Evolutionary conservation across 2,797 vertebrate species (phyloP).

Genomic region (Chaunax sp.): DNA sequence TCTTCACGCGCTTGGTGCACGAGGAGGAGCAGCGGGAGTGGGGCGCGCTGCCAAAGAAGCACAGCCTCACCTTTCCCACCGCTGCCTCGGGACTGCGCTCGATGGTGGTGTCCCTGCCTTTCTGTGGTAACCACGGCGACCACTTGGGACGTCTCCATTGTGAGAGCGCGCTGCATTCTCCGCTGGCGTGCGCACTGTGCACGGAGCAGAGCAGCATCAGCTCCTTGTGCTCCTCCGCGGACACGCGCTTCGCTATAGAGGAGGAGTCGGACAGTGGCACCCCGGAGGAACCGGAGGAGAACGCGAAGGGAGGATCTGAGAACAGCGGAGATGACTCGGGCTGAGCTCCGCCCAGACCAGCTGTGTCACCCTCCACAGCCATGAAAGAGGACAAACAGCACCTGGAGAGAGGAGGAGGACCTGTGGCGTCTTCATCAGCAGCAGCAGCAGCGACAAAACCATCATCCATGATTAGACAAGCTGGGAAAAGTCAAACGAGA

Average conservation of each 20-base stretch:
- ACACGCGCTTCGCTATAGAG: constrained; percentile 90
- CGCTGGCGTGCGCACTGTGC: constrained; percentile 91
- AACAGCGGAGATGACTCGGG: constrained; percentile 81
- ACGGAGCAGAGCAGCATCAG: constrained; percentile 93
- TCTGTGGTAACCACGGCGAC: constrained; percentile 75
- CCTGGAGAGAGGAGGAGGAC: constrained; percentile 6
- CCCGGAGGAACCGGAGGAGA: constrained; percentile 83
- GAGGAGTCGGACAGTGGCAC: constrained; percentile 87
- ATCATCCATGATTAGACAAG: too few species aligned
- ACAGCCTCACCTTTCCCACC: constrained; percentile 76
- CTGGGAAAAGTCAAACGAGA: not conserved
- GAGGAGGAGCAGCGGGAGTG: constrained; percentile 92
- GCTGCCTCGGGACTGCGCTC: constrained; percentile 74
- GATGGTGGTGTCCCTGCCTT: constrained; percentile 83
- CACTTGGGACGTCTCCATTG: constrained; percentile 61
- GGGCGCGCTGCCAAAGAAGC: constrained; percentile 87
- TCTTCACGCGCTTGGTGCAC: constrained; percentile 89
- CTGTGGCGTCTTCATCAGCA: constrained; percentile 1
- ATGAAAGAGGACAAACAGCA: not conserved
- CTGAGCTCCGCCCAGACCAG: constrained; percentile 71
- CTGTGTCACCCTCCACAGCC: constrained; percentile 57
- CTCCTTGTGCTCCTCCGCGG: constrained; percentile 93
- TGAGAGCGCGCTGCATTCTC: constrained; percentile 83
- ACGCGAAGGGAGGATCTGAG: constrained; percentile 48
- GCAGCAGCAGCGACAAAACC: not conserved